phyloP scores from a whole-genome alignment of 1,140 invertebrate genomes.

The Lepeophtheirus salmonis region DNA sequence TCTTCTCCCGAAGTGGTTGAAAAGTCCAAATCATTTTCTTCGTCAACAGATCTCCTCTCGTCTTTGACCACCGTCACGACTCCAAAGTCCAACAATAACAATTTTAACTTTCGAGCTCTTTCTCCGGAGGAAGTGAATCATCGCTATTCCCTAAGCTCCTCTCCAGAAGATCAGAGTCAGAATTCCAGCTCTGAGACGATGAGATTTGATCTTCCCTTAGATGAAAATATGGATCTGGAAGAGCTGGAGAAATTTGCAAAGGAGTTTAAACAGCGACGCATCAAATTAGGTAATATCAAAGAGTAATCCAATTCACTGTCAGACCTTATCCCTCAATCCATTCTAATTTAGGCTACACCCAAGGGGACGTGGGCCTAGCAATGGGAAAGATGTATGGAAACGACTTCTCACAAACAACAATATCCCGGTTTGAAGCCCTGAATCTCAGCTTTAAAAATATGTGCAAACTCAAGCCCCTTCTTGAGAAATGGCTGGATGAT shows the following conservation, averaged over 20 bases:
- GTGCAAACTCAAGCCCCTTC: constrained; percentile 92
- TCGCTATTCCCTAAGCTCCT: not conserved
- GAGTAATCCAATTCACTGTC: not conserved
- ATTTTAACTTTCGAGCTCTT: not conserved
- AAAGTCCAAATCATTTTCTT: no score
- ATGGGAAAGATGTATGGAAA: constrained; percentile 98
- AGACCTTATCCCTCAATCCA: no score
- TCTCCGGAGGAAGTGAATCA: not conserved
- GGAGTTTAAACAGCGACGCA: constrained; percentile 82
- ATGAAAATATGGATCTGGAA: constrained; percentile 83
- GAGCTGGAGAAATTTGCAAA: constrained; percentile 91
- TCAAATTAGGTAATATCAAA: constrained; percentile 51
- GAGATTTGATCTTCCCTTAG: constrained; percentile 51
- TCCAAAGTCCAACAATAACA: not conserved
- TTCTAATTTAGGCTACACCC: constrained; percentile 27
- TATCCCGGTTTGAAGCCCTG: constrained; percentile 90
- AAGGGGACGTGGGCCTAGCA: constrained; percentile 91
- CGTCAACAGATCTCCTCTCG: not conserved
- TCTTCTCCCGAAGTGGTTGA: not conserved
- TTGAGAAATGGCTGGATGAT: constrained; percentile 94
- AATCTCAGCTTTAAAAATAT: constrained; percentile 99
- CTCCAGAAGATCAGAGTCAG: not conserved
- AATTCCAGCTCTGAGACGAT: not conserved
- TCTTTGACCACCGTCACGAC: not conserved
- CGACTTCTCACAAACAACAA: constrained; percentile 97